phyloP scores from a whole-genome alignment of 2,113 vertebrate species.

The Puffinus mauretanicus region DNA sequence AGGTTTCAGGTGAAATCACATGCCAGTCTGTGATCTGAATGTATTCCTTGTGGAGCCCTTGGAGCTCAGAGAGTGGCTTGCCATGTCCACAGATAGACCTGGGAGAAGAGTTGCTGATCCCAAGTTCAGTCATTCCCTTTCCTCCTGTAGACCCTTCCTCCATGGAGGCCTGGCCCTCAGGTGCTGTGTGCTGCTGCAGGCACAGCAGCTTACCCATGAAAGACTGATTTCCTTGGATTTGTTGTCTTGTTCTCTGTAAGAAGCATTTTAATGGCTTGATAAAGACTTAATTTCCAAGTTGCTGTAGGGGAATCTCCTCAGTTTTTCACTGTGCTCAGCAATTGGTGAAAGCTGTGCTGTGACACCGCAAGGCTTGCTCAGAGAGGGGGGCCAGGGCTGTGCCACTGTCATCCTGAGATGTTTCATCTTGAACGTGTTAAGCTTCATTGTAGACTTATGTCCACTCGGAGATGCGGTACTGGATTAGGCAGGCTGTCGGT shows the following conservation, averaged over 20 bases:
- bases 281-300: not conserved
- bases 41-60: not conserved
- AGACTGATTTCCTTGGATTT: not conserved
- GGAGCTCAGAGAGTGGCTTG: fast-evolving
- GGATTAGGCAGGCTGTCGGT: not conserved
- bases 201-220: not conserved
- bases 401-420: not conserved
- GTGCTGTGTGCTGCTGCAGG: not conserved
- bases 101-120: not conserved
- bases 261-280: not conserved
- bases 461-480: not conserved
- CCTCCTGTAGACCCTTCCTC: not conserved
- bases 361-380: not conserved
- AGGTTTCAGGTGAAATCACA: not conserved
- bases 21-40: not conserved
- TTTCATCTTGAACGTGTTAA: not conserved
- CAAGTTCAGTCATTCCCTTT: fast-evolving
- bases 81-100: not conserved
- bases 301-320: not conserved
- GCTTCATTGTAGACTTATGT: fast-evolving
- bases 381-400: not conserved
- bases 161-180: not conserved
- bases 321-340: not conserved
- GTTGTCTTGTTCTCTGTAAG: not conserved
- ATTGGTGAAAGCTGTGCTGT: not conserved